Evolutionary conservation across 2,113 vertebrate species (phyloP).

Genomic region (Oreochromis niloticus): DNA sequence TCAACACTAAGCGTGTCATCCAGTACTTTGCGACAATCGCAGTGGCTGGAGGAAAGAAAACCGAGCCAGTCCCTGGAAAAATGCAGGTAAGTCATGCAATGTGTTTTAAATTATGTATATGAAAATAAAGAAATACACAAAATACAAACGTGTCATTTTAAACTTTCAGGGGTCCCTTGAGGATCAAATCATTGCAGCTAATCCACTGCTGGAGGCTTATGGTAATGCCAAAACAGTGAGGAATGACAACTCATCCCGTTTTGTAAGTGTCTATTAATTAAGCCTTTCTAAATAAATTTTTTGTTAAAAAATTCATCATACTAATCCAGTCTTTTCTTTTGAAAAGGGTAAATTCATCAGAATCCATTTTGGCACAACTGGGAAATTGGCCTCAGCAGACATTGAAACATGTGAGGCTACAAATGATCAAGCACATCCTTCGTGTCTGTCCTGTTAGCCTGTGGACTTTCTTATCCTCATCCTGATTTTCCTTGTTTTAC

Average conservation of each 20-base stretch:
- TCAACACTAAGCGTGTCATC: constrained; percentile 93
- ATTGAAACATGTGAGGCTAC: constrained; percentile 62
- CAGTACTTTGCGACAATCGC: constrained; percentile 96
- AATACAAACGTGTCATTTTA: neutral
- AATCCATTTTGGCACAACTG: constrained; percentile 52
- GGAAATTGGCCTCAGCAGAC: constrained; percentile 57
- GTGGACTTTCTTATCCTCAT: neutral
- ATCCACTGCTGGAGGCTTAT: constrained; percentile 78
- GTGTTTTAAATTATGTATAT: neutral
- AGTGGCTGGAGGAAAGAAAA: constrained; percentile 69
- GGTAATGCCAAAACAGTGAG: constrained; percentile 80
- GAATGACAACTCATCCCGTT: constrained; percentile 81
- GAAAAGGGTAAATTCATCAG: constrained; percentile 62
- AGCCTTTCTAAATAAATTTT: neutral
- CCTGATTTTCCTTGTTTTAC: neutral
- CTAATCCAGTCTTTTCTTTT: neutral
- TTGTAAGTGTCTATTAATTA: constrained; percentile 61
- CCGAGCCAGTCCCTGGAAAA: constrained; percentile 54
- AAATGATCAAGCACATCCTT: neutral
- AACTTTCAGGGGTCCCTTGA: constrained; percentile 79
- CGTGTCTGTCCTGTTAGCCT: neutral
- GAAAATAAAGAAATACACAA: neutral
- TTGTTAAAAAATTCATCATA: neutral
- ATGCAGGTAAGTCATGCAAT: constrained; percentile 70
- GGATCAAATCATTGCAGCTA: constrained; percentile 81